Evolutionary conservation across 2,113 vertebrate genomes (phyloP), one percentile per base, ranked within the genome.

Genomic region (Ascaphus truei): DNA sequence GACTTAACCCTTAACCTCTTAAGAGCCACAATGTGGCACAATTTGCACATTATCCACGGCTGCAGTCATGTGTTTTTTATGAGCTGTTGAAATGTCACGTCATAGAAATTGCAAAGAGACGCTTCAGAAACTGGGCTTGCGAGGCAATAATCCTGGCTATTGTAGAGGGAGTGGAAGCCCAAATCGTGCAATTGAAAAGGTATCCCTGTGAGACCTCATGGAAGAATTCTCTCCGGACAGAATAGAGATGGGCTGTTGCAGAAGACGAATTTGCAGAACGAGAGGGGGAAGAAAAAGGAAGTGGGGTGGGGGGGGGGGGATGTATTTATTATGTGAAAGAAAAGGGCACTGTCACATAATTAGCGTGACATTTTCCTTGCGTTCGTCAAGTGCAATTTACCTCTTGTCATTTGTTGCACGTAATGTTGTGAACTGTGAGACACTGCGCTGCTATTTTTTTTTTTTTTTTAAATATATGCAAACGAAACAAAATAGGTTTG

Each of bases 1-100:
- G 67, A 71, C 67, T 71, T 71, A 71, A 71, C 67, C 67, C 57
- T 71, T 71, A 56, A 71, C 67, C 67, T 25, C 67, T 71, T 52
- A 71, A 71, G 56, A 71, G 31, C 55, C 67, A 71, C 58, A 50
- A 43, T 41, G 47, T 61, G 67, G 45, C 47, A 61, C 57, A 71
- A 61, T 71, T 61, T 71, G 43, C 56, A 60, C 67, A 71, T 71
- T 71, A 71, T 71, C 67, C 45, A 52, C 33, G 41, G 65, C 30
- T 18, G 56, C 22, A 59, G 56, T 71, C 45, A 71, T 41, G 48
- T 58, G 65, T 39, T 60, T 71, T 66, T 51, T 61, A 69, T 23
- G 45, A 61, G 56, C 56, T 39, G 10, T 45, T 27, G 33, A 61
- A 60, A 68, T 68, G 65, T 45, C 65, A 22, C 3, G 65, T 45